phyloP scores from a whole-genome alignment of 2,113 vertebrate genomes.

The Ciconia boyciana region DNA sequence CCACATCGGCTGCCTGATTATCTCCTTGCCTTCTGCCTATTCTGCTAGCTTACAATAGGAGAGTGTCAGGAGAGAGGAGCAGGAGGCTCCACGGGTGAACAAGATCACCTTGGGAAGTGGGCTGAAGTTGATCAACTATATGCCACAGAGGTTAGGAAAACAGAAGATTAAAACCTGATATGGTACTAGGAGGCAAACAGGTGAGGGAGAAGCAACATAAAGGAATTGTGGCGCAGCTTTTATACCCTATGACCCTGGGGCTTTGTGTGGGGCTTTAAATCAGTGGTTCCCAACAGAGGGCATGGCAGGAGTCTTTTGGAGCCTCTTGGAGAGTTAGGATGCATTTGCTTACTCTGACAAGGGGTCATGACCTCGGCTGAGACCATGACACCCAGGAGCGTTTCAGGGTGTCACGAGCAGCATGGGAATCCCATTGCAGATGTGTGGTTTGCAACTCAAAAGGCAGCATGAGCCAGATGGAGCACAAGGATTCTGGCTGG shows the following conservation, averaged over 20 bases:
- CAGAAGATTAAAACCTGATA: background rate
- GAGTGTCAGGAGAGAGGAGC: background rate
- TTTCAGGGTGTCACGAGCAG: background rate
- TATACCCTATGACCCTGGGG: background rate
- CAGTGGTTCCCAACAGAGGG: background rate
- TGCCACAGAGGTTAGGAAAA: background rate
- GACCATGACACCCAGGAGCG: background rate
- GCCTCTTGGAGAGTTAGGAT: background rate
- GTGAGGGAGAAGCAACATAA: background rate
- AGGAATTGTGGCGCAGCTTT: background rate
- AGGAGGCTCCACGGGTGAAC: background rate
- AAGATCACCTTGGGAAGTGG: slow-evolving; percentile 2
- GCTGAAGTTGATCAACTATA: background rate
- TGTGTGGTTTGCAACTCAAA: background rate
- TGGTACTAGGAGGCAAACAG: background rate
- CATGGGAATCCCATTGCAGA: background rate
- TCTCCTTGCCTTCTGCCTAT: slow-evolving; percentile 44
- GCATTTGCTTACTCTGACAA: background rate
- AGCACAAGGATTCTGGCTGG: background rate
- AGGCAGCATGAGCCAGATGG: background rate
- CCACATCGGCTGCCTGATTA: slow-evolving; percentile 60
- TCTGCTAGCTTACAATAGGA: background rate
- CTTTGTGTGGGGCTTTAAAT: background rate
- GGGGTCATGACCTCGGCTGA: background rate
- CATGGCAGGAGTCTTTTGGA: background rate